Evolutionary conservation across 2,888 invertebrate genomes (phyloP).

Genomic region (Aquatica leii): DNA sequence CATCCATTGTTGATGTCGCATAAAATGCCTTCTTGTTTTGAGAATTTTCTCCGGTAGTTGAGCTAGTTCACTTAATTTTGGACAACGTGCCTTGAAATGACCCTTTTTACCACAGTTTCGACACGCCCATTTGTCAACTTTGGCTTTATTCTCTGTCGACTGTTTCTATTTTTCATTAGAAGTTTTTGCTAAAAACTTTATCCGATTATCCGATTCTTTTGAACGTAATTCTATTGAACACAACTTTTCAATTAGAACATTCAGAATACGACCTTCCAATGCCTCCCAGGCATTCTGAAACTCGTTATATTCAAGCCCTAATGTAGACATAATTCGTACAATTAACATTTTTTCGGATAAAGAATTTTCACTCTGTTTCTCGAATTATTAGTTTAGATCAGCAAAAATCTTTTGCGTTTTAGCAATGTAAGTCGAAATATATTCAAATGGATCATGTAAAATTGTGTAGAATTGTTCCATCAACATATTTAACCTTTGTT

Average conservation of each 20-base stretch:
- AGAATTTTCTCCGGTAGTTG: neutral
- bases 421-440: neutral
- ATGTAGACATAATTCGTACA: constrained; percentile 1
- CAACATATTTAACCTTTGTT: neutral
- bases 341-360: too few relatives aligned
- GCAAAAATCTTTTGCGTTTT: neutral
- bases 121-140: neutral
- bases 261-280: neutral
- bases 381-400: neutral
- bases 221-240: constrained; percentile 4
- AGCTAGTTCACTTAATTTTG: too few relatives aligned
- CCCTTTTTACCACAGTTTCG: neutral
- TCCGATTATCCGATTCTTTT: too few relatives aligned
- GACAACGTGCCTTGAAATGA: constrained; percentile 7
- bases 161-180: neutral
- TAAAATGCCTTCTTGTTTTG: neutral
- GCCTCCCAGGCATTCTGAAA: neutral
- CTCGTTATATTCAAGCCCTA: neutral
- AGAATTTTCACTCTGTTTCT: too few relatives aligned
- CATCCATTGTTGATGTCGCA: neutral
- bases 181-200: too few relatives aligned
- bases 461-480: constrained; percentile 4
- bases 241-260: constrained; percentile 1
- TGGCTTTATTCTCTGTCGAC: neutral
- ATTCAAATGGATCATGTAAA: neutral